A percentile compares a stretch with the other conserved stretches of the same genome.
phyloP scores from a whole-genome alignment of 2,113 vertebrate species.

The Neotoma lepida region DNA sequence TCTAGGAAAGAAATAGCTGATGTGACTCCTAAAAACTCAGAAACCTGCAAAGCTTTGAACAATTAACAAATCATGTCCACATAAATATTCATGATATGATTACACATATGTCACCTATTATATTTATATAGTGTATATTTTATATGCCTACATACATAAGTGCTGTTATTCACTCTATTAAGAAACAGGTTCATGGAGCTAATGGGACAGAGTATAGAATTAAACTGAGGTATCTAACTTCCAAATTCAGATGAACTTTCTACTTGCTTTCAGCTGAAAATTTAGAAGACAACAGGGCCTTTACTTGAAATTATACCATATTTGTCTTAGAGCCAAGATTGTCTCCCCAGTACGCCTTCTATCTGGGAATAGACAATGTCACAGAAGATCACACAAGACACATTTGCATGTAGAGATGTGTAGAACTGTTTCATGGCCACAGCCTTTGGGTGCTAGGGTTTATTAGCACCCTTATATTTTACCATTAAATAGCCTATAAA shows the following conservation, averaged over 20 bases:
- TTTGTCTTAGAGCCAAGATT: not conserved
- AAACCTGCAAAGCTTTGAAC: not conserved
- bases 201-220: not conserved
- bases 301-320: not conserved
- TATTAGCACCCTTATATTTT: not conserved
- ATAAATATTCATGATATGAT: not conserved
- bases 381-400: not conserved
- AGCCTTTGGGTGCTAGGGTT: not conserved
- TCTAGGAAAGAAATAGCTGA: not conserved
- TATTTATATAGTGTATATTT: not conserved
- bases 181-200: not conserved
- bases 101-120: not conserved
- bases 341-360: not conserved
- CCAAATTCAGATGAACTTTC: not conserved
- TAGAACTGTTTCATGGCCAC: not conserved
- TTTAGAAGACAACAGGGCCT: not conserved
- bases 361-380: not conserved
- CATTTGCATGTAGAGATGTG: not conserved
- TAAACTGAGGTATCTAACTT: slow-evolving; percentile 32
- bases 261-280: not conserved
- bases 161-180: not conserved
- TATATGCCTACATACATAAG: not conserved
- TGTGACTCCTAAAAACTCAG: not conserved
- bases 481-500: not conserved
- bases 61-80: slow-evolving; percentile 8